phyloP scores from a whole-genome alignment of 2,888 invertebrate genomes.

The Lithophane semibrunnea region DNA sequence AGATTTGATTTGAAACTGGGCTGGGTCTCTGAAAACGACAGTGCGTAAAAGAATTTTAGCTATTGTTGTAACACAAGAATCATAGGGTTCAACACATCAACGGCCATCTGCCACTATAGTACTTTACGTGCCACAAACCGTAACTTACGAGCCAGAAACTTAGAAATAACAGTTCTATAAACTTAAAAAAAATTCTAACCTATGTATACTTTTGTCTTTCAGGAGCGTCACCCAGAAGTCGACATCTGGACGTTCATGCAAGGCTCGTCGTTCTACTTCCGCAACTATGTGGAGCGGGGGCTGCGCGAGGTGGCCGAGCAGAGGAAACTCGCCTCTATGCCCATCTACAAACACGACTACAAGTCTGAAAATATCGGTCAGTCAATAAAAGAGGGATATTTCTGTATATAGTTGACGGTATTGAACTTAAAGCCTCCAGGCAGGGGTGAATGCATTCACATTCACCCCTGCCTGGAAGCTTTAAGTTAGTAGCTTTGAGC shows the following conservation, averaged over 20 bases:
- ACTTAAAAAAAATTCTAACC: neutral
- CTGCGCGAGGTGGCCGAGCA: constrained; percentile 89
- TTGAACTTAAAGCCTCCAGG: neutral
- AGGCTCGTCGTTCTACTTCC: constrained; percentile 96
- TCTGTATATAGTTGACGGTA: neutral
- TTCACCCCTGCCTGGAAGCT: too few relatives aligned
- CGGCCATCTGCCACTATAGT: too few relatives aligned
- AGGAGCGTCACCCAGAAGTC: constrained; percentile 95
- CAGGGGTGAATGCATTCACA: too few relatives aligned
- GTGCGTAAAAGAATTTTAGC: too few relatives aligned
- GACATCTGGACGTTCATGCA: constrained; percentile 96
- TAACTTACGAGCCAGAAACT: too few relatives aligned
- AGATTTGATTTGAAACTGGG: too few relatives aligned
- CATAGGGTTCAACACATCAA: neutral
- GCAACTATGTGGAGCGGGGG: constrained; percentile 95
- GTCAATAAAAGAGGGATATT: constrained; percentile 12
- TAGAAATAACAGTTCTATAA: neutral
- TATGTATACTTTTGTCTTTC: neutral
- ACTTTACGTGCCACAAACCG: neutral
- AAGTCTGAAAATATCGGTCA: constrained; percentile 83
- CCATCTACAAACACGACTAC: constrained; percentile 83
- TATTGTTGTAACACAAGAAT: neutral
- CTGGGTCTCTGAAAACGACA: too few relatives aligned
- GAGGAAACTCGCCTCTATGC: constrained; percentile 80
- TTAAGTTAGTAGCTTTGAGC: too few relatives aligned